Percentiles rank a stretch among this genome's conserved stretches.
Evolutionary conservation across 2,797 vertebrate species (phyloP).

Genomic region (Hoplostethus mediterraneus): DNA sequence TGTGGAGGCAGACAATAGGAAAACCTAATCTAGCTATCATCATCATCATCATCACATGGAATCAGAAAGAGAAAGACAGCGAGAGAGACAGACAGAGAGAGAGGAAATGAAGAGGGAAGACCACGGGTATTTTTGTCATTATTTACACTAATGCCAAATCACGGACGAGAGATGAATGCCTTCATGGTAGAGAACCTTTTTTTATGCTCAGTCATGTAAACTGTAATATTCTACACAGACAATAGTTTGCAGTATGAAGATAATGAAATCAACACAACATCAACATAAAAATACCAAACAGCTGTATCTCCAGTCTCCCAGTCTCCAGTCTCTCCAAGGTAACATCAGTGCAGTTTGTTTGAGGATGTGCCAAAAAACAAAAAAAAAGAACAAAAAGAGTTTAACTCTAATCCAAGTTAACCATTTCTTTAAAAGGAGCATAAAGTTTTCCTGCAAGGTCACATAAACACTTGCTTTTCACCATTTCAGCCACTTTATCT

Average conservation of each 20-base stretch:
- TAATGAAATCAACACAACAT: slow-evolving; percentile 59
- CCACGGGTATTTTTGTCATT: slow-evolving; percentile 65
- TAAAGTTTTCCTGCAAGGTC: slow-evolving; percentile 1
- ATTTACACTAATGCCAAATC: slow-evolving; percentile 67
- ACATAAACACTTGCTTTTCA: too few relatives aligned
- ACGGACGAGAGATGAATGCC: slow-evolving; percentile 61
- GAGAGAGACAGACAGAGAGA: slow-evolving; percentile 51
- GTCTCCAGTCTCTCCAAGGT: slow-evolving; percentile 29
- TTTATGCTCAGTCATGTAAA: slow-evolving; percentile 57
- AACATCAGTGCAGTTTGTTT: slow-evolving; percentile 50
- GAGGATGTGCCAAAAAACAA: slow-evolving; percentile 50
- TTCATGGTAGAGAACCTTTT: slow-evolving; percentile 56
- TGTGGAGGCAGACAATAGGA: slow-evolving; percentile 67
- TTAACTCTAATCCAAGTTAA: slow-evolving; percentile 33
- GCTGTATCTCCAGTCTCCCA: slow-evolving; percentile 37
- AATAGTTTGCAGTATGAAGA: slow-evolving; percentile 45
- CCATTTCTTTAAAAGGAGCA: slow-evolving; percentile 31
- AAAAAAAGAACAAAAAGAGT: slow-evolving; percentile 41
- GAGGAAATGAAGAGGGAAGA: slow-evolving; percentile 76
- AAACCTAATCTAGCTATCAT: slow-evolving; percentile 66
- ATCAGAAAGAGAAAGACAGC: slow-evolving; percentile 59
- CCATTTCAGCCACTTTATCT: too few relatives aligned
- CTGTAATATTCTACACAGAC: slow-evolving; percentile 33
- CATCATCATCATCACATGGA: slow-evolving; percentile 60
- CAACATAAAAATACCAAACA: slow-evolving; percentile 43